A percentile compares a stretch with the other conserved stretches of the same genome.
phyloP scores from a whole-genome alignment of 1,140 invertebrate genomes.

The Nasonia giraulti region DNA sequence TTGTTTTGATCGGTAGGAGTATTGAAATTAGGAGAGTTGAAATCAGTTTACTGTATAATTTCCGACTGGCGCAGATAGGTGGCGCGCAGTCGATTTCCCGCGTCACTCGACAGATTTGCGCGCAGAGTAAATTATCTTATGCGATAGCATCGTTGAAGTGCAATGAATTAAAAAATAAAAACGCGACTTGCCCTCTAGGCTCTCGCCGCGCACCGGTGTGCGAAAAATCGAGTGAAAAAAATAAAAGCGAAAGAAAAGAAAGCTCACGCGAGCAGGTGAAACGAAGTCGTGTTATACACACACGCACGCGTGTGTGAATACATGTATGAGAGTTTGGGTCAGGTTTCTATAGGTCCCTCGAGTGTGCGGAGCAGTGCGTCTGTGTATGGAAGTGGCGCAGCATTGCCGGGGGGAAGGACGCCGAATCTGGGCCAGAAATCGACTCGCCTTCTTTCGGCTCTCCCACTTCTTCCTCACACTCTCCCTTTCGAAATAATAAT shows the following conservation, averaged over 20 bases:
- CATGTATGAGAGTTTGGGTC: neutral
- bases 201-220: neutral
- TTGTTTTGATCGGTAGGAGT: too few species aligned
- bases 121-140: too few species aligned
- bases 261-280: constrained; percentile 16
- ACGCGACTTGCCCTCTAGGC: neutral
- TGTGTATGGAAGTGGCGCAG: constrained; percentile 59
- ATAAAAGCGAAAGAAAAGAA: constrained; percentile 43
- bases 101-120: too few species aligned
- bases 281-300: constrained; percentile 30
- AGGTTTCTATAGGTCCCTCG: neutral
- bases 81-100: too few species aligned
- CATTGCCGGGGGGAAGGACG: constrained; percentile 70
- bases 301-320: neutral
- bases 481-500: constrained; percentile 71
- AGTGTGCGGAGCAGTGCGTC: neutral
- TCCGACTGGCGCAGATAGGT: too few species aligned
- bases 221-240: neutral
- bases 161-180: neutral
- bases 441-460: constrained; percentile 11
- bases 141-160: neutral
- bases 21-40: too few species aligned
- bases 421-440: constrained; percentile 64
- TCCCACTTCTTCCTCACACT: constrained; percentile 54
- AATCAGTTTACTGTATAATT: too few species aligned